Evolutionary conservation across 1,140 invertebrate genomes (phyloP).

Genomic region (Trichomalopsis sarcophagae): DNA sequence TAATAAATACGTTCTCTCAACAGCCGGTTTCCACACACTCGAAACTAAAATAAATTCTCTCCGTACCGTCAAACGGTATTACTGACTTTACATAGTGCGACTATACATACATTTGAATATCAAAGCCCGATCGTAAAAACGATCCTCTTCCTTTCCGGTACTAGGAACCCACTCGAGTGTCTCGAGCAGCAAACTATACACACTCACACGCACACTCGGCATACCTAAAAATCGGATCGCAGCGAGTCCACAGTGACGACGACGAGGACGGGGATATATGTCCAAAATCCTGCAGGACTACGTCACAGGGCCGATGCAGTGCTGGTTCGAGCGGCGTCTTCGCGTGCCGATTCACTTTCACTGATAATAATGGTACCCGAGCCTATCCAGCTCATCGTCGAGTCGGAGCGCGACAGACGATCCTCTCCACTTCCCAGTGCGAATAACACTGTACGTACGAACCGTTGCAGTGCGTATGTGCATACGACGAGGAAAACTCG

Average conservation of each 20-base stretch:
- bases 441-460: too few species aligned
- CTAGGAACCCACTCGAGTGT: neutral
- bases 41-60: neutral
- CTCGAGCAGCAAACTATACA: neutral
- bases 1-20: too few species aligned
- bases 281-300: neutral
- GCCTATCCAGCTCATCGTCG: constrained; percentile 16
- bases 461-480: too few species aligned
- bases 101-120: neutral
- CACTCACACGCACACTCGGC: neutral
- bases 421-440: constrained; percentile 15
- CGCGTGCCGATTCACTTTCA: neutral
- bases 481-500: too few species aligned
- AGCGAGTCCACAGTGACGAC: neutral
- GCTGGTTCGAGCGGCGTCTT: neutral
- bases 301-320: neutral
- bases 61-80: neutral
- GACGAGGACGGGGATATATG: neutral
- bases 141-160: neutral
- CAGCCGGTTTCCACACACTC: neutral
- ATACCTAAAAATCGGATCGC: constrained; percentile 3
- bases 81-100: neutral
- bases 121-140: neutral
- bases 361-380: neutral
- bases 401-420: constrained; percentile 14